Evolutionary conservation across 2,113 vertebrate genomes (phyloP).

Genomic region (Bucco capensis): DNA sequence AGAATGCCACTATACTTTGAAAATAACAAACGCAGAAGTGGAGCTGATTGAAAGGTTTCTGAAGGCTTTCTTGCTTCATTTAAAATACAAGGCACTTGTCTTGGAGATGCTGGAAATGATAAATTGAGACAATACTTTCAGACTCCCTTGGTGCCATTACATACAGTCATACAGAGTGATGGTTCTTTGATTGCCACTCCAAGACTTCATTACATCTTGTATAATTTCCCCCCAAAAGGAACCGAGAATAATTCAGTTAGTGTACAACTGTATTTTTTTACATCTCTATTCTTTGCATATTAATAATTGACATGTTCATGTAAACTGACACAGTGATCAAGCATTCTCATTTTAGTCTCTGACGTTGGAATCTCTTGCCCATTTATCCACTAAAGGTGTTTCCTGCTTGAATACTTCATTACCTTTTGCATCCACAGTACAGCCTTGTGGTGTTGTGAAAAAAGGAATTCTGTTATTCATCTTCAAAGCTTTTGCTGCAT

Average conservation of each 20-base stretch:
- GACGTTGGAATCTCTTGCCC: background rate
- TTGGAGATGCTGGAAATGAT: conserved; percentile 32
- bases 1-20: background rate
- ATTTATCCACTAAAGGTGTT: background rate
- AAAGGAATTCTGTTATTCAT: background rate
- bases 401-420: background rate
- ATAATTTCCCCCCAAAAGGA: conserved; percentile 22
- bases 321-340: conserved; percentile 41
- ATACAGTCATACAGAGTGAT: background rate
- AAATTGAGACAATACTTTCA: conserved; percentile 24
- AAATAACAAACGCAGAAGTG: background rate
- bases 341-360: background rate
- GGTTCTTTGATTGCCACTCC: conserved; percentile 37
- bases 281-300: background rate
- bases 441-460: background rate
- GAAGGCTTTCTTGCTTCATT: background rate
- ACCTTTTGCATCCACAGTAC: background rate
- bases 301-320: conserved; percentile 3
- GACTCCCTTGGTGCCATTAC: background rate
- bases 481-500: background rate
- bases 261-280: conserved; percentile 28
- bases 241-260: conserved; percentile 21
- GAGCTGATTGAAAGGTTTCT: conserved; percentile 11
- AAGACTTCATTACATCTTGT: background rate
- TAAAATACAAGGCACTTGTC: conserved; percentile 9